Conservation (phyloP, 2,888 invertebrate species). For the Eurois occulta region DNA sequence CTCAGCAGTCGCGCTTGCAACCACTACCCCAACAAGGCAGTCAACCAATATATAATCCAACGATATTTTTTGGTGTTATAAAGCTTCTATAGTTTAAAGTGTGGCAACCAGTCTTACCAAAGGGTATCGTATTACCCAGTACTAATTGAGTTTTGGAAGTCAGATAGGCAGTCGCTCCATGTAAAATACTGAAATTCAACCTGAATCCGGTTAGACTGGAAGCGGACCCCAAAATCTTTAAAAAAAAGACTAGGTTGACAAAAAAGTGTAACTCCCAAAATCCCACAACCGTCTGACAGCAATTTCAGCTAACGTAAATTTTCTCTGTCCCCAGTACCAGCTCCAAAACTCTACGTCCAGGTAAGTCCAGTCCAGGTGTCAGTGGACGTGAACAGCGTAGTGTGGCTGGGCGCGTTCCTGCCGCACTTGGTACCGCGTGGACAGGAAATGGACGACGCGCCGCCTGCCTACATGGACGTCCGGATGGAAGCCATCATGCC, state of each 20-base stretch:
- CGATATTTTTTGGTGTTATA: no score
- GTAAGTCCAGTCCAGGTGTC: constrained; percentile 97
- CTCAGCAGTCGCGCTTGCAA: no score
- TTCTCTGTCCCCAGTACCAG: constrained; percentile 93
- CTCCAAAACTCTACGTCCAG: constrained; percentile 97
- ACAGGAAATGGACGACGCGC: constrained; percentile 61
- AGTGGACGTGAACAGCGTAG: constrained; percentile 96
- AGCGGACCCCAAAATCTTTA: not conserved
- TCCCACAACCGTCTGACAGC: not conserved
- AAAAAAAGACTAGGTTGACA: not conserved
- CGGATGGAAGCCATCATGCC: constrained; percentile 98
- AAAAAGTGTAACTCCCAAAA: not conserved
- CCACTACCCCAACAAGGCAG: no score
- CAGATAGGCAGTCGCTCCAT: no score
- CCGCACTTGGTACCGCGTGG: constrained; percentile 95
- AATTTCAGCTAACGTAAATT: not conserved
- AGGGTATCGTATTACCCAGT: no score
- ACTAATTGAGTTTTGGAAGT: no score
- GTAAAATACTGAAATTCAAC: not conserved
- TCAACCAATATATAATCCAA: no score
- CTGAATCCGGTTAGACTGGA: not conserved
- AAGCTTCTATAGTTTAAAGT: no score
- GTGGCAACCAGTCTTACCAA: no score
- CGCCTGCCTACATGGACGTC: constrained; percentile 93
- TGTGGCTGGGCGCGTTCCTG: constrained; percentile 98